phyloP scores from a whole-genome alignment of 2,888 invertebrate species.

The Parnassius mnemosyne region DNA sequence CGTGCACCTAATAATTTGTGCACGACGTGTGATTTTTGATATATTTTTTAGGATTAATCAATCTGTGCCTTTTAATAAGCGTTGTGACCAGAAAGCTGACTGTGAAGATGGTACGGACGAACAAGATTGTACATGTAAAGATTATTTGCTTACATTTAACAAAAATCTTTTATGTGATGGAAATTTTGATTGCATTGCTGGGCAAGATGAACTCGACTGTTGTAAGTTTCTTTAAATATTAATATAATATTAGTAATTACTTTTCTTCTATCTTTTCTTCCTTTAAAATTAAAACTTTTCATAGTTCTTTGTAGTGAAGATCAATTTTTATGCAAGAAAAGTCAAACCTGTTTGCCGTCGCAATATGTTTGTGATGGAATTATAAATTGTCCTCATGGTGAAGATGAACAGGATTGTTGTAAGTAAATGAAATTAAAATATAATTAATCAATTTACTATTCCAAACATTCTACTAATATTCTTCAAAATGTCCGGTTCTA shows the following conservation, averaged over 20 bases:
- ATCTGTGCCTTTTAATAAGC: slow-evolving; percentile 77
- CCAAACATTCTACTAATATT: no score
- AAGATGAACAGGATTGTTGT: slow-evolving; percentile 91
- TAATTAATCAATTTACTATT: neutral
- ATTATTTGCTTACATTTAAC: slow-evolving; percentile 78
- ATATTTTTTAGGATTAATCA: slow-evolving; percentile 82
- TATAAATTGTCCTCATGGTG: slow-evolving; percentile 83
- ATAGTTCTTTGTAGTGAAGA: slow-evolving; percentile 79
- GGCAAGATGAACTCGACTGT: slow-evolving; percentile 87
- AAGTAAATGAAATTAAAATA: slow-evolving; percentile 51
- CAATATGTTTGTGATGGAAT: slow-evolving; percentile 83
- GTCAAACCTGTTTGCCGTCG: slow-evolving; percentile 82
- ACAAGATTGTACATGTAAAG: slow-evolving; percentile 85
- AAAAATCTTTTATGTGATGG: slow-evolving; percentile 87
- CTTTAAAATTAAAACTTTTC: slow-evolving; percentile 32
- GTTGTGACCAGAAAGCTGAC: slow-evolving; percentile 85
- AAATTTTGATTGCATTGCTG: slow-evolving; percentile 85
- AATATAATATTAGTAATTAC: slow-evolving; percentile 1
- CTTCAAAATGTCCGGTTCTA: slow-evolving; percentile 49
- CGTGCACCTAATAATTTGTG: no score
- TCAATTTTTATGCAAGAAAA: slow-evolving; percentile 83
- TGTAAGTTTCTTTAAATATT: slow-evolving; percentile 70
- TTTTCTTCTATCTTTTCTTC: neutral
- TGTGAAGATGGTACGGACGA: slow-evolving; percentile 93
- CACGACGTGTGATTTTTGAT: slow-evolving; percentile 3